Evolutionary conservation across 1,140 invertebrate species (phyloP).

Genomic region (Phthorimaea operculella): DNA sequence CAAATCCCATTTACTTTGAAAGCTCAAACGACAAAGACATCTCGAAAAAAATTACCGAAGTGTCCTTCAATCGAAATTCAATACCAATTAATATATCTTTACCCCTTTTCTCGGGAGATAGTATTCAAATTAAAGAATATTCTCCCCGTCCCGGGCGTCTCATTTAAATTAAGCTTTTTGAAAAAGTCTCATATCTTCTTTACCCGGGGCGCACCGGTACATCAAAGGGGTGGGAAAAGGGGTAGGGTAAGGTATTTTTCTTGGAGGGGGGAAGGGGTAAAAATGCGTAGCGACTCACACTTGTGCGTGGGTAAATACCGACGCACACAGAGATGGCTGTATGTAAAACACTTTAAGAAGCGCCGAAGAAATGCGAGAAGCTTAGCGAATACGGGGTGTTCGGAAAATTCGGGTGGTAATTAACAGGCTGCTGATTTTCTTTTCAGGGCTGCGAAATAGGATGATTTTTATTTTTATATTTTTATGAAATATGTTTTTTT

Average conservation of each 20-base stretch:
- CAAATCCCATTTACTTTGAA: slow-evolving; percentile 31
- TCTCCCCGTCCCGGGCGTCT: slow-evolving; percentile 54
- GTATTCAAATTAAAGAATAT: slow-evolving; percentile 65
- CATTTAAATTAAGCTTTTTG: slow-evolving; percentile 68
- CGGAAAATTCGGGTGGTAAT: slow-evolving; percentile 4
- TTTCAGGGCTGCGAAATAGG: too few species aligned
- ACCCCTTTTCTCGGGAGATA: slow-evolving; percentile 46
- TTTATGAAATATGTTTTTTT: too few species aligned
- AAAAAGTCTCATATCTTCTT: slow-evolving; percentile 68
- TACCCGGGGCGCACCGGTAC: slow-evolving; percentile 59
- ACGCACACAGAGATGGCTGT: slow-evolving; percentile 56
- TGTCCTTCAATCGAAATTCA: slow-evolving; percentile 61
- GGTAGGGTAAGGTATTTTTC: slow-evolving; percentile 63
- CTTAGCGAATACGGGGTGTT: slow-evolving; percentile 55
- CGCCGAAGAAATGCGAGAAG: slow-evolving; percentile 66
- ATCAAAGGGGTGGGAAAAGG: slow-evolving; percentile 56
- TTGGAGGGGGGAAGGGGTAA: slow-evolving; percentile 46
- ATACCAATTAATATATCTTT: slow-evolving; percentile 63
- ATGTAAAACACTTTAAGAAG: slow-evolving; percentile 69
- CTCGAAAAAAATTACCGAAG: slow-evolving; percentile 36
- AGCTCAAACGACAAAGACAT: slow-evolving; percentile 20
- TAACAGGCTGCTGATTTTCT: background rate
- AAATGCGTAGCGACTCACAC: slow-evolving; percentile 62
- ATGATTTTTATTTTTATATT: too few species aligned
- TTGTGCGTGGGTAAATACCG: slow-evolving; percentile 60